These are phyloP conservation scores for Solen grandis DNA, from an alignment of 1,140 invertebrate species.

Conservation along the genomic window DNA sequence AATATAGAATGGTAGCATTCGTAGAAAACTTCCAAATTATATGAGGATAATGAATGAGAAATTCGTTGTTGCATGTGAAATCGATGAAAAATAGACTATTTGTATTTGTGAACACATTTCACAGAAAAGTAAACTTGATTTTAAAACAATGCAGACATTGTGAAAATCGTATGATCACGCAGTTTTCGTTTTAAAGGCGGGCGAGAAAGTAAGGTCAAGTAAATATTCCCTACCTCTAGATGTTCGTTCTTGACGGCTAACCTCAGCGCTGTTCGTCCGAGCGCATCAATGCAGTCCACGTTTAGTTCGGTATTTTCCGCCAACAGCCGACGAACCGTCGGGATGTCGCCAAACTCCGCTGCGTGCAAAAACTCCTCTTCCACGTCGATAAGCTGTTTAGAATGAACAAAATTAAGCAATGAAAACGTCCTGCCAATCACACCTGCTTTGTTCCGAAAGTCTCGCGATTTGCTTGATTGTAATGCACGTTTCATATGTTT, in stretches of 20 bases:
- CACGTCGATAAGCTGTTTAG: conserved; percentile 58
- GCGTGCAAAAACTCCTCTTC: conserved; percentile 70
- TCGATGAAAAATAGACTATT: too few relatives aligned
- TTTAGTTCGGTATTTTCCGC: conserved; percentile 67
- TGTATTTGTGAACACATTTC: too few relatives aligned
- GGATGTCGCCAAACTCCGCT: conserved; percentile 69
- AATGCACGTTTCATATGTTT: too few relatives aligned
- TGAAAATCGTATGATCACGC: too few relatives aligned
- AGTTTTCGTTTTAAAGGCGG: too few relatives aligned
- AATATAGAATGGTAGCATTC: too few relatives aligned
- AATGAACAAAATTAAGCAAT: conserved; percentile 57
- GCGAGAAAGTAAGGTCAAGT: background rate
- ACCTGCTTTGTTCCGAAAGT: conserved; percentile 18
- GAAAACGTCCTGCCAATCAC: conserved; percentile 51
- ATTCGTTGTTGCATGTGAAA: too few relatives aligned
- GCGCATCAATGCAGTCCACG: conserved; percentile 66
- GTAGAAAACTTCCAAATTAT: too few relatives aligned
- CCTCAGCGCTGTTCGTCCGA: conserved; percentile 68
- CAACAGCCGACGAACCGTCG: conserved; percentile 66
- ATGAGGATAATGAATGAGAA: too few relatives aligned
- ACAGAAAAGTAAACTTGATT: too few relatives aligned
- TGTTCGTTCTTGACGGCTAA: conserved; percentile 76
- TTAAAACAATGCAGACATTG: too few relatives aligned
- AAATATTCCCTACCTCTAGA: conserved; percentile 65
- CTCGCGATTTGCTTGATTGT: too few relatives aligned